Conservation (phyloP, 2,113 vertebrate species). For the Hassar affinis region DNA sequence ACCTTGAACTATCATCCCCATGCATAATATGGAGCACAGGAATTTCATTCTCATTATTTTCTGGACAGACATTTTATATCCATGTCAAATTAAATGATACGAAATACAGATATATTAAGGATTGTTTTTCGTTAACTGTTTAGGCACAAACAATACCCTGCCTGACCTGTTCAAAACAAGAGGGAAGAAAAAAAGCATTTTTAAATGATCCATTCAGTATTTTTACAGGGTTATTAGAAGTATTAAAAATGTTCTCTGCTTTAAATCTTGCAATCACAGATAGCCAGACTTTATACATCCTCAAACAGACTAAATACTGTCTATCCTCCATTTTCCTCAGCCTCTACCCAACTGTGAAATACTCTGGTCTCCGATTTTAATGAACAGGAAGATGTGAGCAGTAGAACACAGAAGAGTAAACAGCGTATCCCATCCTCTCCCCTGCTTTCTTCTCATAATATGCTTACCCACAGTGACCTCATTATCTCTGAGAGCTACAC, state of each 20-base stretch:
- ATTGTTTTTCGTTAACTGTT: background rate
- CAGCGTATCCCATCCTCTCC: background rate
- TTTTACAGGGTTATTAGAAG: background rate
- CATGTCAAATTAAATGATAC: background rate
- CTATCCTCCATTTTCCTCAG: no score
- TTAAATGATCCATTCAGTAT: no score
- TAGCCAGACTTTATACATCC: no score
- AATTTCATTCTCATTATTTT: no score
- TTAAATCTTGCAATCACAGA: no score
- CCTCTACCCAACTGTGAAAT: background rate
- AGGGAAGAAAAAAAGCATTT: background rate
- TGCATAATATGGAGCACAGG: no score
- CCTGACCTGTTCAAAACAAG: background rate
- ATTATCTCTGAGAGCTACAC: constrained; percentile 2
- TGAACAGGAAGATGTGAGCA: constrained; percentile 50
- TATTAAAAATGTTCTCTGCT: no score
- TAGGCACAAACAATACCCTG: background rate
- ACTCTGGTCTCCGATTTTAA: constrained; percentile 62
- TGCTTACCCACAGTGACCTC: background rate
- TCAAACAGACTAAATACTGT: no score
- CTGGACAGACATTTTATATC: no score
- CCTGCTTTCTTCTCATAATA: background rate
- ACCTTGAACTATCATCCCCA: no score
- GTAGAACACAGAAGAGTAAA: constrained; percentile 30
- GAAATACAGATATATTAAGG: background rate